These are phyloP conservation scores for Malurus splendens DNA, from an alignment of 2,797 vertebrate species.

Conservation along the genomic window DNA sequence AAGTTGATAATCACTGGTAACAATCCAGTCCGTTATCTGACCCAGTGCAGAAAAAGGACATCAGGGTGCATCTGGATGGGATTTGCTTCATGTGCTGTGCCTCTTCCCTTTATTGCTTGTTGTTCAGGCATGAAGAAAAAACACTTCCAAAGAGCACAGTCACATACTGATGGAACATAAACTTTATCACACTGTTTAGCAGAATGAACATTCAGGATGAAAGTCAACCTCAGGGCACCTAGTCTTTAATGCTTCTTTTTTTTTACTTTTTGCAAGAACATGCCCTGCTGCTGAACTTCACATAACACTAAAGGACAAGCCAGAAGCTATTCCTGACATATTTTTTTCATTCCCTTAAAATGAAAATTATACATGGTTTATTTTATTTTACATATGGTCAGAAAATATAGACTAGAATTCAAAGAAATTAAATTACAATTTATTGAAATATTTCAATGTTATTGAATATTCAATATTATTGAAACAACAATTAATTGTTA, in stretches of 20 bases:
- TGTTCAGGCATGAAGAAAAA: constrained; percentile 26
- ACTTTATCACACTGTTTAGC: constrained; percentile 8
- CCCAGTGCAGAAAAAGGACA: background rate
- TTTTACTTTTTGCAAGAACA: background rate
- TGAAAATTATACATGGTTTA: background rate
- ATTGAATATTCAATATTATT: no score
- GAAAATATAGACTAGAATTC: background rate
- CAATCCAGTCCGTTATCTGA: background rate
- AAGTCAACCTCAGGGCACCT: constrained; percentile 16
- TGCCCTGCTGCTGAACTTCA: background rate
- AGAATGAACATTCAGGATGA: background rate
- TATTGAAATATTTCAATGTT: background rate
- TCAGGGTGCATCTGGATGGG: background rate
- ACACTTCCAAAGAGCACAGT: constrained; percentile 22
- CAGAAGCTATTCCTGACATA: background rate
- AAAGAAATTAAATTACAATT: background rate
- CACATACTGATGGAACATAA: constrained; percentile 33
- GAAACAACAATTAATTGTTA: background rate
- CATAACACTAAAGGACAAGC: background rate
- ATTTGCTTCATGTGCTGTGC: background rate
- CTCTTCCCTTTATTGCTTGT: background rate
- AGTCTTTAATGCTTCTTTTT: background rate
- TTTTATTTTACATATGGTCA: background rate
- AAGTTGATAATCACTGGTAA: background rate
- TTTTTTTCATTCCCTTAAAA: background rate